These are phyloP conservation scores for Cheilosia impressa DNA, from an alignment of 2,888 invertebrate genomes.

Conservation along the genomic window DNA sequence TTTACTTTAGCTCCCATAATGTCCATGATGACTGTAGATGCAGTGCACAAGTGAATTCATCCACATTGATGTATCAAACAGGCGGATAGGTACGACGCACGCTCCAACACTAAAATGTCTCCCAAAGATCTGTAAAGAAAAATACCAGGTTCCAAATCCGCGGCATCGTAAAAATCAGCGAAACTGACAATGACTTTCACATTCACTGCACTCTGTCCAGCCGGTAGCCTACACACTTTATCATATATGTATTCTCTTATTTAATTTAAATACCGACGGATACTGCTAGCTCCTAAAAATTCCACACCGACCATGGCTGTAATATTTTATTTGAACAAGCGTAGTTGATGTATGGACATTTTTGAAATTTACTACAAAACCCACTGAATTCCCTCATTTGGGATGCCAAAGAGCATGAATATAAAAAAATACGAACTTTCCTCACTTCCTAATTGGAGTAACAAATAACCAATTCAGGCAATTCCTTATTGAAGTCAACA, in stretches of 20 bases:
- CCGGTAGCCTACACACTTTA: conserved; percentile 10
- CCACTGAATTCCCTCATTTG: conserved; percentile 46
- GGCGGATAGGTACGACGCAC: neutral
- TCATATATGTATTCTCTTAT: conserved; percentile 17
- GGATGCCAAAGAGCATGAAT: conserved; percentile 20
- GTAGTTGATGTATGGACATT: conserved; percentile 31
- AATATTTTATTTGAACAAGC: conserved; percentile 61
- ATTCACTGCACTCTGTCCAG: neutral
- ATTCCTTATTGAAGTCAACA: conserved; percentile 69
- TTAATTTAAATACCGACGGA: conserved; percentile 35
- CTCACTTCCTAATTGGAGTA: conserved; percentile 70
- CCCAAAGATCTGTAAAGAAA: neutral
- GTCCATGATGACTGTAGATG: too few species aligned
- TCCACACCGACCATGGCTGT: conserved; percentile 3
- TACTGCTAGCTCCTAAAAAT: neutral
- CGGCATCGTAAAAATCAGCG: neutral
- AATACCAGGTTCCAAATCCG: neutral
- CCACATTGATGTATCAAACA: too few species aligned
- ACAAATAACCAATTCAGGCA: conserved; percentile 72
- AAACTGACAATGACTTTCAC: conserved; percentile 24
- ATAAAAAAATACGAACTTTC: conserved; percentile 36
- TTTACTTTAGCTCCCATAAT: too few species aligned
- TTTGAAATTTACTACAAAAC: conserved; percentile 30
- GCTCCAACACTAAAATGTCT: neutral
- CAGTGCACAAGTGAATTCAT: too few species aligned